These are phyloP conservation scores for Azemiops feae DNA, from an alignment of 2,113 vertebrate species.

Conservation along the genomic window DNA sequence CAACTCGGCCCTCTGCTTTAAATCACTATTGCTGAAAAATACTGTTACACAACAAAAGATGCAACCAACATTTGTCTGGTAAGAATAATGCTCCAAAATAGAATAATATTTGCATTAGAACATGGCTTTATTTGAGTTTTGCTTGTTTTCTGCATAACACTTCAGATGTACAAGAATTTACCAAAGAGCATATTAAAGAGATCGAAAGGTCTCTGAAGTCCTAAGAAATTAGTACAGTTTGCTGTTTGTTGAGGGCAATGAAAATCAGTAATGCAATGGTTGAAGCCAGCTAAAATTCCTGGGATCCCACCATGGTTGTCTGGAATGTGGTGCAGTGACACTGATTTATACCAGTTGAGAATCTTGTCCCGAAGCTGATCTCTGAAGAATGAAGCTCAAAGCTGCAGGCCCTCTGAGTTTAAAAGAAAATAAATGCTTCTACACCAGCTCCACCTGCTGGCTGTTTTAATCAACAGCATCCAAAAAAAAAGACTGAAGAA, in stretches of 20 bases:
- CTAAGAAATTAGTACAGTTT: slow-evolving; percentile 25
- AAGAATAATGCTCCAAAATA: neutral
- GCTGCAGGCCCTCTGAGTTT: neutral
- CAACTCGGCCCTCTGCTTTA: neutral
- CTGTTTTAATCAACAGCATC: slow-evolving; percentile 49
- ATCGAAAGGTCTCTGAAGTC: slow-evolving; percentile 24
- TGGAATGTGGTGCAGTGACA: neutral
- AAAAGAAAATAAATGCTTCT: slow-evolving; percentile 68
- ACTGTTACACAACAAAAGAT: neutral
- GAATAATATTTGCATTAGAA: neutral
- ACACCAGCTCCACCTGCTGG: slow-evolving; percentile 76
- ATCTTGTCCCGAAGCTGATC: slow-evolving; percentile 13
- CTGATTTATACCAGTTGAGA: slow-evolving; percentile 15
- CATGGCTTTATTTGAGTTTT: slow-evolving; percentile 25
- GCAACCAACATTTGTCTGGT: neutral
- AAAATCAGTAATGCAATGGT: slow-evolving; percentile 10
- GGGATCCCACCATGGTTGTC: accelerated
- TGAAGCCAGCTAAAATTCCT: neutral
- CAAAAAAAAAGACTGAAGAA: slow-evolving; percentile 14
- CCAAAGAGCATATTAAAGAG: slow-evolving; percentile 24
- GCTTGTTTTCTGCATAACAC: neutral
- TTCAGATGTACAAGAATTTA: slow-evolving; percentile 32
- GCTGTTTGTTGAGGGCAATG: slow-evolving; percentile 23
- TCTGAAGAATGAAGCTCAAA: slow-evolving; percentile 28
- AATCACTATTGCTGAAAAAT: neutral